Conservation (phyloP, 2,888 invertebrate genomes). For the Tuberolachnus salignus region DNA sequence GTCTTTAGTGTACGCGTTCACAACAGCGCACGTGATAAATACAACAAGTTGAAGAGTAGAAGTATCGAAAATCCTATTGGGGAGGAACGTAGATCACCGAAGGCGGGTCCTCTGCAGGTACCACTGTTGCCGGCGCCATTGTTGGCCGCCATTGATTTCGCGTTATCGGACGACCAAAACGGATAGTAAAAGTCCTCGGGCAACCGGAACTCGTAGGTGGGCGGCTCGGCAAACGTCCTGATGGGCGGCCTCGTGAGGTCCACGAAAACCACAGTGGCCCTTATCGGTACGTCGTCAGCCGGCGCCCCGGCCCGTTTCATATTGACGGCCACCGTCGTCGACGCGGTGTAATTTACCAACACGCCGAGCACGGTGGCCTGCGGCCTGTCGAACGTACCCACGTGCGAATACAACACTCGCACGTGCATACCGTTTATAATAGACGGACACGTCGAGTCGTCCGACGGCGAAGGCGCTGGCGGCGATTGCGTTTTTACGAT, state of each 20-base stretch:
- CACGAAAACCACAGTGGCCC: constrained; percentile 63
- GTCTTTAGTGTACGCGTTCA: no score
- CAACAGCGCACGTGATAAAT: no score
- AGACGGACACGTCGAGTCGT: constrained; percentile 22
- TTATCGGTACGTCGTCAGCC: constrained; percentile 41
- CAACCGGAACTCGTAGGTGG: constrained; percentile 71
- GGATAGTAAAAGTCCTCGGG: constrained; percentile 80
- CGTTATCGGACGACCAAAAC: constrained; percentile 61
- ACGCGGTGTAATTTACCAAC: constrained; percentile 35
- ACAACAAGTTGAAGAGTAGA: no score
- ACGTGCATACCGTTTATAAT: constrained; percentile 37
- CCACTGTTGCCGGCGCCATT: no score
- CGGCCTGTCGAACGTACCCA: constrained; percentile 53
- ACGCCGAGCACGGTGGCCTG: constrained; percentile 50
- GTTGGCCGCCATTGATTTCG: not conserved
- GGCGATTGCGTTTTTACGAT: constrained; percentile 27
- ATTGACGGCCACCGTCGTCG: not conserved
- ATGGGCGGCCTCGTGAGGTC: constrained; percentile 66
- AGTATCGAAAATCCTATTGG: no score
- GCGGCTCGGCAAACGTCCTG: constrained; percentile 67
- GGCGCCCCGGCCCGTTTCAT: not conserved
- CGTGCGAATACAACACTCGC: constrained; percentile 43
- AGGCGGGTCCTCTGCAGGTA: no score
- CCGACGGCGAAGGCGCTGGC: not conserved
- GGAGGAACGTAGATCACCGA: no score